Percentiles rank a stretch among this genome's conserved stretches.
phyloP scores from a whole-genome alignment of 2,797 vertebrate genomes.

The Sebastes reedi region DNA sequence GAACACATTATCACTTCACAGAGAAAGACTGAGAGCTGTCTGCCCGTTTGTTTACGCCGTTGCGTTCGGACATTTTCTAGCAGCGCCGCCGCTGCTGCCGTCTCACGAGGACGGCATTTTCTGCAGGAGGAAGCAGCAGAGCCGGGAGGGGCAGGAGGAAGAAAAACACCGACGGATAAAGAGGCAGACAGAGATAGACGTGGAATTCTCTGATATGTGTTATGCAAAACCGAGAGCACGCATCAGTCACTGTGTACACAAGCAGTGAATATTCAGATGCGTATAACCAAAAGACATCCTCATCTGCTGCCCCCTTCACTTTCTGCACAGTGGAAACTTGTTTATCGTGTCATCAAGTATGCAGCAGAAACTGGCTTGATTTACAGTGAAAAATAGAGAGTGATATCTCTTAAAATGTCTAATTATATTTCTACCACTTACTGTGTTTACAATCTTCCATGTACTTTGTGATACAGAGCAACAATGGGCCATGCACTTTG shows the following conservation, averaged over 20 bases:
- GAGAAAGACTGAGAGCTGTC: constrained; percentile 73
- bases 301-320: neutral
- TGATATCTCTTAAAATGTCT: neutral
- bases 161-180: constrained; percentile 35
- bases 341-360: constrained; percentile 1
- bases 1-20: constrained; percentile 84
- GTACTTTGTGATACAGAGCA: neutral
- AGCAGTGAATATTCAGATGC: constrained; percentile 35
- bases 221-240: constrained; percentile 38
- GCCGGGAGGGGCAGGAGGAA: constrained; percentile 33
- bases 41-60: constrained; percentile 78
- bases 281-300: constrained; percentile 2
- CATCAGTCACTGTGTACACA: neutral
- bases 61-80: constrained; percentile 76
- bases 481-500: neutral
- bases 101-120: constrained; percentile 69
- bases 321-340: neutral
- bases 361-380: neutral
- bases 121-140: constrained; percentile 53
- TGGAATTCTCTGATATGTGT: constrained; percentile 29
- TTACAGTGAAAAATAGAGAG: neutral
- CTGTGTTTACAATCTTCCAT: neutral
- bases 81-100: constrained; percentile 49
- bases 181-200: constrained; percentile 23
- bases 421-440: neutral